A percentile compares a stretch with the other conserved stretches of the same genome.
phyloP scores from a whole-genome alignment of 2,888 invertebrate genomes.

The Apoderus coryli region DNA sequence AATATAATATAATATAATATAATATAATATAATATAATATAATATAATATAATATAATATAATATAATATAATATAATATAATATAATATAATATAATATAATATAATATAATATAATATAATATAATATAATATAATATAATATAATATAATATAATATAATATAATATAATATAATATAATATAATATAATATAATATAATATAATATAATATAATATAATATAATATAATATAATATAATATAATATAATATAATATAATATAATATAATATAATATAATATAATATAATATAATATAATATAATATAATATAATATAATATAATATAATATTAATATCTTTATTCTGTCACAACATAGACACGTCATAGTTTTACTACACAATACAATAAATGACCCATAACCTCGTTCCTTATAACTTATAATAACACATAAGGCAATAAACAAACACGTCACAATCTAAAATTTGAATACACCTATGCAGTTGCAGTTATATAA shows the following conservation, averaged over 20 bases:
- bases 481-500: too few species aligned
- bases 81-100: neutral
- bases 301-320: neutral
- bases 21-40: neutral
- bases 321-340: neutral
- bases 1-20: neutral
- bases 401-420: too few species aligned
- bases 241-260: neutral
- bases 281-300: neutral
- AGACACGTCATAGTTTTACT: too few species aligned
- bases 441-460: too few species aligned
- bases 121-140: neutral
- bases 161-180: neutral
- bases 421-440: too few species aligned
- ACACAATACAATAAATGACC: too few species aligned
- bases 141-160: neutral
- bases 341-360: too few species aligned
- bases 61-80: neutral
- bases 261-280: neutral
- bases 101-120: slow-evolving; percentile 1
- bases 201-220: neutral
- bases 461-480: too few species aligned
- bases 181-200: neutral
- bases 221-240: neutral
- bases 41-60: neutral